These are phyloP conservation scores for Cheilosia scutellata DNA, from an alignment of 2,888 invertebrate species.

Conservation along the genomic window DNA sequence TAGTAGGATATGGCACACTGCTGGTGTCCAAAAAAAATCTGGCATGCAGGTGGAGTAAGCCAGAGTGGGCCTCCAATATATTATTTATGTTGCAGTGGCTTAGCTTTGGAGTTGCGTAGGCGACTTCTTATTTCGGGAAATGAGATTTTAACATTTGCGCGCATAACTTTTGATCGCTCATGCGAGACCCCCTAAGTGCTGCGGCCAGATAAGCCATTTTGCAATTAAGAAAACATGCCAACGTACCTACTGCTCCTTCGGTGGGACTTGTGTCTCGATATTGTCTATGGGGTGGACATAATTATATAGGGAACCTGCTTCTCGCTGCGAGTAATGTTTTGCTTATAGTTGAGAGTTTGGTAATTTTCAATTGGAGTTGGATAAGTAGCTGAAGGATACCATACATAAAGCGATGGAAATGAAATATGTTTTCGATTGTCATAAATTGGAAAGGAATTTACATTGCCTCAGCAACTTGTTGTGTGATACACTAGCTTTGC, in stretches of 20 bases:
- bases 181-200: constrained; percentile 58
- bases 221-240: constrained; percentile 70
- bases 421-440: too few species aligned
- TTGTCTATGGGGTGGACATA: not conserved
- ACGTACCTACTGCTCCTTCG: not conserved
- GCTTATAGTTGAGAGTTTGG: not conserved
- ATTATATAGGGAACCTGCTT: not conserved
- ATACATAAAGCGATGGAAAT: too few species aligned
- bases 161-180: constrained; percentile 53
- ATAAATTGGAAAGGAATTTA: too few species aligned
- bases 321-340: not conserved
- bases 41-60: constrained; percentile 65
- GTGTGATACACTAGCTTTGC: too few species aligned
- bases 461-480: too few species aligned
- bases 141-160: constrained; percentile 32
- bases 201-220: constrained; percentile 50
- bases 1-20: not conserved
- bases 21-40: not conserved
- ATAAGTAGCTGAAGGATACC: not conserved
- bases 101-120: constrained; percentile 60
- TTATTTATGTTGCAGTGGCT: constrained; percentile 49
- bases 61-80: constrained; percentile 33
- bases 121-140: constrained; percentile 67
- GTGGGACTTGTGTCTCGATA: not conserved
- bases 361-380: not conserved